Evolutionary conservation across 2,113 vertebrate genomes (phyloP), one percentile per base, ranked within the genome.

Genomic region (Epinephelus fuscoguttatus): DNA sequence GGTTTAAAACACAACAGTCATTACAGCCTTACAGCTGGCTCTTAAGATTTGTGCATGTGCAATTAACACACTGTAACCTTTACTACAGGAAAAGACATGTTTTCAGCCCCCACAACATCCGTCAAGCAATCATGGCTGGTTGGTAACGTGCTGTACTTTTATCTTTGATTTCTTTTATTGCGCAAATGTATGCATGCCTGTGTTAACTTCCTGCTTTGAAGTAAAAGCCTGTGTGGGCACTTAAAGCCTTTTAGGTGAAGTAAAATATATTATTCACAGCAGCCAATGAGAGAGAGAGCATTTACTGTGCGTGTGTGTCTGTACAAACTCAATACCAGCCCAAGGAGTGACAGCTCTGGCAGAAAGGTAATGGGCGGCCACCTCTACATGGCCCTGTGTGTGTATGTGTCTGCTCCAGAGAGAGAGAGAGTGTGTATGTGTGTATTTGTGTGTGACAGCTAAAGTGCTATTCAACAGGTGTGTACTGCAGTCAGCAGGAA

Each of bases 401-500:
- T 83, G 70, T 70, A n/a, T 53, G 82, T 80, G 81, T 81, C 57
- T 37, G 70, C 49, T 71, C n/a, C 42, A 45, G 56, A 63, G 56
- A 63, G 63, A 63, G 53, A 63, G 53, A 70, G 53, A 18, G 11
- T 23, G 19, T 62, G 45, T 17, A 37, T 57, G 68, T 68, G 27
- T 64, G 75, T 50, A 23, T 62, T 50, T 74, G 52, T 56, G 68
- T 85, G 71, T 55, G 69, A 64, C 67, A 70, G 75, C 74, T 75
- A 59, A 89, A 87, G 81, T 71, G 86, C 80, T 69, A 3, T 42
- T 84, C 66, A 82, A 78, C 86, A 88, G 80, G 89, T 88, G 81
- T 80, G n/a, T 79, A 70, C 86, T 85, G 70, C 55, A 78, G 78
- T 90, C 84, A 91, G 84, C 80, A 81, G 30, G 57, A 77, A 78